Conservation (phyloP, 2,113 vertebrate species). For the Poecilia latipinna region DNA sequence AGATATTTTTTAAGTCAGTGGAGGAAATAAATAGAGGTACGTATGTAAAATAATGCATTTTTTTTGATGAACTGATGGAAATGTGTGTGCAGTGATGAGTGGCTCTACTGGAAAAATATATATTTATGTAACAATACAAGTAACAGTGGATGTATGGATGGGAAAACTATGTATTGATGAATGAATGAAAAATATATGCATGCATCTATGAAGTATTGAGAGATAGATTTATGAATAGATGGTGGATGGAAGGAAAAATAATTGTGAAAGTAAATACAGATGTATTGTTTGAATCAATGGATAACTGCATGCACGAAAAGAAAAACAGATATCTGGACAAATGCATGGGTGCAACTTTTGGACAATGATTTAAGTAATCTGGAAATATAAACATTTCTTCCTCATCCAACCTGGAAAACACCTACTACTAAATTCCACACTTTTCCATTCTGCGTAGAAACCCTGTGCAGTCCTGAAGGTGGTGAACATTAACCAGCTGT, state of each 20-base stretch:
- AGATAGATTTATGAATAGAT: neutral
- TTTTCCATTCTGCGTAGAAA: neutral
- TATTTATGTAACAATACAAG: neutral
- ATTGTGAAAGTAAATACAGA: neutral
- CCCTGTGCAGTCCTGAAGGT: conserved; percentile 1
- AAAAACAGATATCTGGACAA: too few relatives aligned
- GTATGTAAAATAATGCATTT: too few relatives aligned
- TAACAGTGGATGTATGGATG: neutral
- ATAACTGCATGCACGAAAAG: neutral
- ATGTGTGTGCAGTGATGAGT: neutral
- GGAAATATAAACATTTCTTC: neutral
- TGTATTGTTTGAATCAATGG: neutral
- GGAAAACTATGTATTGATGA: neutral
- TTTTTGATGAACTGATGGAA: too few relatives aligned
- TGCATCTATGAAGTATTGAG: too few relatives aligned
- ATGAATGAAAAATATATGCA: too few relatives aligned
- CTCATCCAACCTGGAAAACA: neutral
- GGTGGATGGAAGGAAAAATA: neutral
- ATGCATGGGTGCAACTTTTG: neutral
- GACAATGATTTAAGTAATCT: neutral
- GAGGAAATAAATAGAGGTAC: too few relatives aligned
- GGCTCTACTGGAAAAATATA: neutral
- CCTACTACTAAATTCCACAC: neutral
- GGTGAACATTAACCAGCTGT: conserved; percentile 26
- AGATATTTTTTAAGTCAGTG: too few relatives aligned